Percentiles rank a stretch among this genome's conserved stretches.
Evolutionary conservation across 2,888 invertebrate species (phyloP).

Genomic region (Phortica magna): DNA sequence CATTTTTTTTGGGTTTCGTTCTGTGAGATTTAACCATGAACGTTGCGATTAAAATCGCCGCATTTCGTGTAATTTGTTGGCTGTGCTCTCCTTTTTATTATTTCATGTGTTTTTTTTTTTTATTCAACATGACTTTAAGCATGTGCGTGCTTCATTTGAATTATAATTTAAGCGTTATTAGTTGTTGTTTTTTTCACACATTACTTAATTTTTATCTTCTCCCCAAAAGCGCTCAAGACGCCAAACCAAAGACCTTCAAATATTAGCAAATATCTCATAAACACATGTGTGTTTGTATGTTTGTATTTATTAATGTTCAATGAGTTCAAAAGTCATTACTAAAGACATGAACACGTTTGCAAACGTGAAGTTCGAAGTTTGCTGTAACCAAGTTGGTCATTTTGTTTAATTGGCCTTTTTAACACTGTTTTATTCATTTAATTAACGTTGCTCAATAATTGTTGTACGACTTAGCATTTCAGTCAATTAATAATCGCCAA

Average conservation of each 20-base stretch:
- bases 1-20: not conserved
- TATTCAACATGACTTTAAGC: not conserved
- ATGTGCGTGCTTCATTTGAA: slow-evolving; percentile 8
- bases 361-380: not conserved
- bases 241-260: too few species aligned
- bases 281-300: too few species aligned
- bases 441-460: not conserved
- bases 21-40: slow-evolving; percentile 14
- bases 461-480: not conserved
- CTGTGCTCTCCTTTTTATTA: slow-evolving; percentile 30
- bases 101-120: not conserved
- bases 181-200: not conserved
- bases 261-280: too few species aligned
- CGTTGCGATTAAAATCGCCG: slow-evolving; percentile 40
- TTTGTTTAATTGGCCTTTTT: not conserved
- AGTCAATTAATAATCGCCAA: not conserved
- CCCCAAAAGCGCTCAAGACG: too few species aligned
- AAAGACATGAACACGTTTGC: not conserved
- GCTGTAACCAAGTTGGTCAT: not conserved
- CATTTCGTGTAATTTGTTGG: slow-evolving; percentile 37
- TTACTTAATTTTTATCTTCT: not conserved
- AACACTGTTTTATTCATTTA: slow-evolving; percentile 1
- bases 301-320: too few species aligned
- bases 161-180: not conserved
- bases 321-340: not conserved